Conservation (phyloP, 1,140 invertebrate genomes). For the Cydia pomonella region DNA sequence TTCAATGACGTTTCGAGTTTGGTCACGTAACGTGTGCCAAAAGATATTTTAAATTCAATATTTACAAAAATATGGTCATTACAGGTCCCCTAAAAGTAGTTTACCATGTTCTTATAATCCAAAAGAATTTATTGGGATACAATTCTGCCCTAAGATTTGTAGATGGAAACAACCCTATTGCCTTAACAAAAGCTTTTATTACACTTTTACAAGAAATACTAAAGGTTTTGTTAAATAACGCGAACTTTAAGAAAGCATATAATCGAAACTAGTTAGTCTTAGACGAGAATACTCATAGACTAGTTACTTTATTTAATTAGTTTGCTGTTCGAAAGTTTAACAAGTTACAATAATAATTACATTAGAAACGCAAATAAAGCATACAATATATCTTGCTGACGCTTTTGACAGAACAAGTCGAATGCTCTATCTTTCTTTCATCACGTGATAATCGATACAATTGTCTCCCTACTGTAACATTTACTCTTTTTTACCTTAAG, state of each 20-base stretch:
- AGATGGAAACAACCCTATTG: too few species aligned
- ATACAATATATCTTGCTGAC: too few species aligned
- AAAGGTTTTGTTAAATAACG: constrained; percentile 19
- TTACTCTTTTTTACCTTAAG: background rate
- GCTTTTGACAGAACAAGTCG: too few species aligned
- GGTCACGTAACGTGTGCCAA: too few species aligned
- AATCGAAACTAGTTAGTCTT: constrained; percentile 16
- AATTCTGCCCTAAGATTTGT: too few species aligned
- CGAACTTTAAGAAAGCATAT: constrained; percentile 19
- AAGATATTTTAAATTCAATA: too few species aligned
- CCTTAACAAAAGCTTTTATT: constrained; percentile 31
- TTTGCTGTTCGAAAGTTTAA: constrained; percentile 16
- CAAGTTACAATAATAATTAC: constrained; percentile 13
- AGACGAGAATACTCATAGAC: constrained; percentile 4
- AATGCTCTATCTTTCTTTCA: background rate
- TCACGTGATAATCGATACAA: background rate
- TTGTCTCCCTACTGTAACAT: background rate
- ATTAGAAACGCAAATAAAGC: background rate
- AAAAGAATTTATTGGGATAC: too few species aligned
- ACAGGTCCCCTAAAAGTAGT: too few species aligned
- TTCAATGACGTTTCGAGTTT: too few species aligned
- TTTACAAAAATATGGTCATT: too few species aligned
- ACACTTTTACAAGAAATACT: constrained; percentile 6
- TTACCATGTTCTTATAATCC: too few species aligned
- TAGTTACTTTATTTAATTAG: constrained; percentile 23